phyloP scores from a whole-genome alignment of 2,888 invertebrate species.

The Meteorus cinctellus region DNA sequence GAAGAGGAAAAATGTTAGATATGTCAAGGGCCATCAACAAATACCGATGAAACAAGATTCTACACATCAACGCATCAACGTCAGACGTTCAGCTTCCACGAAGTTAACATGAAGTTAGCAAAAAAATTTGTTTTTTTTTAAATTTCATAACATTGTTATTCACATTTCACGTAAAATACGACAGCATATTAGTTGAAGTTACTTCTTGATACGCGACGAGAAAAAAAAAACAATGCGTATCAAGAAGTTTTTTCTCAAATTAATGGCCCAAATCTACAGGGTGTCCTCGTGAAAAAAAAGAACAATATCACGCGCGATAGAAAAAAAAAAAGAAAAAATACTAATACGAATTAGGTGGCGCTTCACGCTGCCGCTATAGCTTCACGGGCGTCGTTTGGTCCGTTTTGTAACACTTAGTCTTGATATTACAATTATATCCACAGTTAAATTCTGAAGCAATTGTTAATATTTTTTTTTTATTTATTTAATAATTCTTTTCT shows the following conservation, averaged over 20 bases:
- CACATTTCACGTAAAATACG: constrained; percentile 11
- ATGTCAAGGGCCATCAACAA: constrained; percentile 38
- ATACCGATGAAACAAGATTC: constrained; percentile 45
- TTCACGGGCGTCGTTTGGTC: not conserved
- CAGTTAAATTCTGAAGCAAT: not conserved
- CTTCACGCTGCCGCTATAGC: constrained; percentile 64
- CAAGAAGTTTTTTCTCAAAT: constrained; percentile 47
- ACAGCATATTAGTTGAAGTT: constrained; percentile 18
- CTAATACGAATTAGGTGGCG: constrained; percentile 60
- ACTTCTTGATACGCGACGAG: constrained; percentile 4
- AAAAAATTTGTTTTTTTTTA: constrained; percentile 60
- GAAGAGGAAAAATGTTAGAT: constrained; percentile 30
- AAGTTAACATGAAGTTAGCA: constrained; percentile 69
- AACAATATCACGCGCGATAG: constrained; percentile 52
- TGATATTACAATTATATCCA: constrained; percentile 9
- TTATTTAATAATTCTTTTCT: constrained; percentile 22
- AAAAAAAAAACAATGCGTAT: constrained; percentile 15
- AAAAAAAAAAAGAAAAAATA: not conserved
- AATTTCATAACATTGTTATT: constrained; percentile 50
- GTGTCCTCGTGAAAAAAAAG: constrained; percentile 62
- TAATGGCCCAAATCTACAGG: constrained; percentile 57
- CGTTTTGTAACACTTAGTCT: not conserved
- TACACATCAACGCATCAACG: constrained; percentile 50
- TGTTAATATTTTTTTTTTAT: constrained; percentile 11
- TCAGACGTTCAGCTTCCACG: constrained; percentile 60